Evolutionary conservation across 2,797 vertebrate genomes (phyloP), one percentile per base, ranked within the genome.

Genomic region (Pangasius krempfi): DNA sequence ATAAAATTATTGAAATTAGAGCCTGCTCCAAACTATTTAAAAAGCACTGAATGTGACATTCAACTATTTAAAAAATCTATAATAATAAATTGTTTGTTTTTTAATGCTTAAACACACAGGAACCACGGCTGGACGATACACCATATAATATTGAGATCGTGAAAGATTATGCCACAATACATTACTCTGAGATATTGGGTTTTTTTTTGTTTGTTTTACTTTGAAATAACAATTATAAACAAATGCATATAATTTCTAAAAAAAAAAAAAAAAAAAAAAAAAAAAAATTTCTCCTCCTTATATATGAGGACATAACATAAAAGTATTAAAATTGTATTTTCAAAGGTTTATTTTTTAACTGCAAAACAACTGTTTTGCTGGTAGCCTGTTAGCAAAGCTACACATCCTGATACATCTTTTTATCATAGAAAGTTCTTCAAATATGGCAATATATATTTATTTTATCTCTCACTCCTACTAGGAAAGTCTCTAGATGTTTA

Each of bases 351-450:
- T 13, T 75, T 47, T 75, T 47, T 20, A 40, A 10, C 25, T 50
- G 73, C 44, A 50, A 27, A 1, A 27, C 72, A 73, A 22, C 18
- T 25, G 37, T 44, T 50, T 52, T 78, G 30, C 52, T 37, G 30
- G 52, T 20, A 33, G 52, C 54, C 22, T 37, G 78, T 82, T 62
- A 82, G 37, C 80, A n/a, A 82, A 62, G 37, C 56, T 81, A 81
- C 56, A 60, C 3, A 81, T 56, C 52, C 30, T 33, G 2, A 33
- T 58, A 13, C 20, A 82, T 60, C 33, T 16, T 6, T 82, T 20
- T 44, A 62, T n/a, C 25, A 64, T 8, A 47, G 8, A 37, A 30
- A 20, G 22, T 20, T 33, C 14, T 79, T 56, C 13, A 64, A 44
- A 64, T n/a, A 37, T 56, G 18, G n/a, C n/a, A 4, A 40, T 60